phyloP scores from a whole-genome alignment of 2,113 vertebrate species.

The Cochlearius cochlearius region DNA sequence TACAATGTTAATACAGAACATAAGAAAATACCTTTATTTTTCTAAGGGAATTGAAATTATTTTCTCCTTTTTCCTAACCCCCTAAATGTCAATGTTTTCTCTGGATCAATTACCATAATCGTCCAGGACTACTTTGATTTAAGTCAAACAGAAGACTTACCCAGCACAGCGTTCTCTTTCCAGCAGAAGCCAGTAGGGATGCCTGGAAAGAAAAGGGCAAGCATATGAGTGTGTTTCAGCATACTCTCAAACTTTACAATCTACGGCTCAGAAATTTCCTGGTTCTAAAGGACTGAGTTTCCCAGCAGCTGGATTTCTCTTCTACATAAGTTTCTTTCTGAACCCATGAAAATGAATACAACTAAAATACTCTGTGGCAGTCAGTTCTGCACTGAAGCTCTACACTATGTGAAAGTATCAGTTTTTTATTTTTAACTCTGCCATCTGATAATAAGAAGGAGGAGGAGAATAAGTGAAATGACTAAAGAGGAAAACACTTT shows the following conservation, averaged over 20 bases:
- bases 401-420: background rate
- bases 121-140: background rate
- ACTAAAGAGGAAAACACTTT: constrained; percentile 1
- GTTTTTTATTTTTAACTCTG: background rate
- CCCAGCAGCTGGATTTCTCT: background rate
- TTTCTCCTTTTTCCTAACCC: background rate
- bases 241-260: background rate
- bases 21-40: background rate
- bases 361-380: background rate
- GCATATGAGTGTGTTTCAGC: background rate
- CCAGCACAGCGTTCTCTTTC: background rate
- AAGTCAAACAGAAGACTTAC: background rate
- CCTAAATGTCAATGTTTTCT: background rate
- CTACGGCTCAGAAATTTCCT: background rate
- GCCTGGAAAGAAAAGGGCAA: constrained; percentile 1
- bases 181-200: background rate
- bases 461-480: background rate
- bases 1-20: background rate
- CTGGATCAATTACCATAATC: background rate
- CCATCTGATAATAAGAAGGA: background rate
- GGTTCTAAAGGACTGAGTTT: background rate
- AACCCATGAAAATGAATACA: background rate
- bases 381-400: background rate
- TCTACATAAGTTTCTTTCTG: background rate
- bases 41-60: background rate